These are phyloP conservation scores for Stenopsyche tienmushanensis DNA, from an alignment of 1,140 invertebrate species.

Conservation along the genomic window DNA sequence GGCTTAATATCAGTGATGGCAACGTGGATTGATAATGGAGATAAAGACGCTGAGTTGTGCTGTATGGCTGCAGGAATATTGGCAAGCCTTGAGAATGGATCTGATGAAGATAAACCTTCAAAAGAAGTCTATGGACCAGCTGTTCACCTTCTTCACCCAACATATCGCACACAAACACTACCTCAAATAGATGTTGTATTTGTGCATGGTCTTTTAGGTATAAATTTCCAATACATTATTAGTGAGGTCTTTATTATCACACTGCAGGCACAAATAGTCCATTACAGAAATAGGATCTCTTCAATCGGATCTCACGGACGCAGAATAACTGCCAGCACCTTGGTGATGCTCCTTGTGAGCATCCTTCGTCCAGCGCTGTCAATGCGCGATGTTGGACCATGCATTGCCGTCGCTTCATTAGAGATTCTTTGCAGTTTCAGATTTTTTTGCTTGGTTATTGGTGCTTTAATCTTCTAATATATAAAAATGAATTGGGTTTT, in stretches of 20 bases:
- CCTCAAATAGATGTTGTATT: conserved; percentile 34
- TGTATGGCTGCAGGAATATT: conserved; percentile 37
- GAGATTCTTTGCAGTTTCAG: too few relatives aligned
- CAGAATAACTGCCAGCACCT: neutral
- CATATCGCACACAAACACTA: conserved; percentile 1
- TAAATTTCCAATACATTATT: conserved; percentile 13
- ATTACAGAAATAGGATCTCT: too few relatives aligned
- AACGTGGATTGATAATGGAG: conserved; percentile 23
- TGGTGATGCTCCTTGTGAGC: too few relatives aligned
- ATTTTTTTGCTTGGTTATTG: too few relatives aligned
- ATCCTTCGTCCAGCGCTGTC: too few relatives aligned
- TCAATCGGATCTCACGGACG: too few relatives aligned
- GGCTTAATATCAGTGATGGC: conserved; percentile 31
- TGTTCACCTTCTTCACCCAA: conserved; percentile 35
- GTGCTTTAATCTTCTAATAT: too few relatives aligned
- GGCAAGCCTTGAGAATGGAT: conserved; percentile 20
- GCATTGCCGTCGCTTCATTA: too few relatives aligned
- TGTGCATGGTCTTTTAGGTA: conserved; percentile 38
- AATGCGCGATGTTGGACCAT: too few relatives aligned
- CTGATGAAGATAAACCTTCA: neutral
- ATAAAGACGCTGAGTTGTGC: conserved; percentile 28
- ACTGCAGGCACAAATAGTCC: too few relatives aligned
- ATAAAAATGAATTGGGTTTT: too few relatives aligned
- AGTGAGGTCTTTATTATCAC: too few relatives aligned
- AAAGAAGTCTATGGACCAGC: conserved; percentile 31